Evolutionary conservation across 2,113 vertebrate species (phyloP).

Genomic region (Brienomyrus longianalis): DNA sequence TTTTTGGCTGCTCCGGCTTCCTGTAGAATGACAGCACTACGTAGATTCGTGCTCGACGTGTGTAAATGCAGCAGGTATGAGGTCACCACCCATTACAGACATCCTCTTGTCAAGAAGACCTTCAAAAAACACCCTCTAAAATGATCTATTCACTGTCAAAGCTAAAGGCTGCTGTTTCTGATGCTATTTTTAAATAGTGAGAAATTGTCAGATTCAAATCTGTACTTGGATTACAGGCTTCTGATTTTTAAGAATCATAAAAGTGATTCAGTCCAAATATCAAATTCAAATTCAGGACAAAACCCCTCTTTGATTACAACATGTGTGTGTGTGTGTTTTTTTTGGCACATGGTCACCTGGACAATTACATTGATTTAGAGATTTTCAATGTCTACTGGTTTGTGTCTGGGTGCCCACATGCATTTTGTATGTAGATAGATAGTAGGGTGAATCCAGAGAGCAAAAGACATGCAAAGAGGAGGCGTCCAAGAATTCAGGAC

Average conservation of each 20-base stretch:
- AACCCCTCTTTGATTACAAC: background rate
- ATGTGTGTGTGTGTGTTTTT: background rate
- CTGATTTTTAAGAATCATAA: background rate
- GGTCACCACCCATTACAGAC: background rate
- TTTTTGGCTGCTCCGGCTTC: background rate
- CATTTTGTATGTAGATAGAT: background rate
- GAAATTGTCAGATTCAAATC: background rate
- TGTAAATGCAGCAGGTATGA: background rate
- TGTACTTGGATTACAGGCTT: background rate
- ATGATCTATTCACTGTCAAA: background rate
- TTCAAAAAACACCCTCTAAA: background rate
- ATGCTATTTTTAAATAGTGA: background rate
- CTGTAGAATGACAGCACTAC: background rate
- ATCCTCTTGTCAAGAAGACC: background rate
- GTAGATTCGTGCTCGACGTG: background rate
- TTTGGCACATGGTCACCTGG: background rate
- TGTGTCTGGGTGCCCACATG: background rate
- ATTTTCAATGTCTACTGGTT: background rate
- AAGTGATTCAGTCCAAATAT: background rate
- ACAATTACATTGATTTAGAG: background rate
- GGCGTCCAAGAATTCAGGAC: background rate
- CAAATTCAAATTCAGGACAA: background rate
- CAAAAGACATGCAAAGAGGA: slow-evolving; percentile 8
- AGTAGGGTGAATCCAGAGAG: background rate
- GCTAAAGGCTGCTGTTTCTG: background rate